These are phyloP conservation scores for Argyresthia goedartella DNA, from an alignment of 2,888 invertebrate genomes.

Conservation along the genomic window DNA sequence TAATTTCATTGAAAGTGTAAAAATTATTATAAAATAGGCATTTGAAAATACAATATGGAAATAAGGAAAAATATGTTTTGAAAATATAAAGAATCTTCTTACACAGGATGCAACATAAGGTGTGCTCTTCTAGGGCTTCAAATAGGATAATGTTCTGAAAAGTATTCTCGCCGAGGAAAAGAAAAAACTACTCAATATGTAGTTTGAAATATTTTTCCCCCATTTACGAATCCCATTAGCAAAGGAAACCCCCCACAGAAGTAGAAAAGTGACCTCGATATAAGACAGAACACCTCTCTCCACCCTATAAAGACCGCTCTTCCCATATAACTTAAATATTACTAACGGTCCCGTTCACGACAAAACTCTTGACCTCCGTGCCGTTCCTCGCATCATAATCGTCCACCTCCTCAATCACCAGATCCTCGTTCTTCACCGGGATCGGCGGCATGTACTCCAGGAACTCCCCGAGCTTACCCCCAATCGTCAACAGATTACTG, in stretches of 20 bases:
- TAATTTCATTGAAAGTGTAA: constrained; percentile 33
- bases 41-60: constrained; percentile 16
- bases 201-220: too few species aligned
- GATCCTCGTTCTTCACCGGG: constrained; percentile 52
- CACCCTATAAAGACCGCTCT: too few species aligned
- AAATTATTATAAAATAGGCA: constrained; percentile 29
- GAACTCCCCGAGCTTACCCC: constrained; percentile 50
- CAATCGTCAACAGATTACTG: constrained; percentile 37
- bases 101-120: too few species aligned
- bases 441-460: constrained; percentile 45
- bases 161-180: too few species aligned
- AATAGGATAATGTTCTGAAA: too few species aligned
- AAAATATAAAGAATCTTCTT: background rate
- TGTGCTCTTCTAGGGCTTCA: too few species aligned
- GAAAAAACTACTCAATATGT: too few species aligned
- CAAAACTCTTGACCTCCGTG: constrained; percentile 51
- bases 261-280: too few species aligned
- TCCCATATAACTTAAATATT: too few species aligned
- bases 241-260: too few species aligned
- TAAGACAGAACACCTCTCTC: too few species aligned
- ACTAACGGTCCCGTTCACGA: constrained; percentile 38
- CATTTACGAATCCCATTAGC: too few species aligned
- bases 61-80: background rate
- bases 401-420: constrained; percentile 49
- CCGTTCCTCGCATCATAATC: constrained; percentile 47